A percentile compares a stretch with the other conserved stretches of the same genome.
phyloP scores from a whole-genome alignment of 2,888 invertebrate genomes.

The Rhingia campestris region DNA sequence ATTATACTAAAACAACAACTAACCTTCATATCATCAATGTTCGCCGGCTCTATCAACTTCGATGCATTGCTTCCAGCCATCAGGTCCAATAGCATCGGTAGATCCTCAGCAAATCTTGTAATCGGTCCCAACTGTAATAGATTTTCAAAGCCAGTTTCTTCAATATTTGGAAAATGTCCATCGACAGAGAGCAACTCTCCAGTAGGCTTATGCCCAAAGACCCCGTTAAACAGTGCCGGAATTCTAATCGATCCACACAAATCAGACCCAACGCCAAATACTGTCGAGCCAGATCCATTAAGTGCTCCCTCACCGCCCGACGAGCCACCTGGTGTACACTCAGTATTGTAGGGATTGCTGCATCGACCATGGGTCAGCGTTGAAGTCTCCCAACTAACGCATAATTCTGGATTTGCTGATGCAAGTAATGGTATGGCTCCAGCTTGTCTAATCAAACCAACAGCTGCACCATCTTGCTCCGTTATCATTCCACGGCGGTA shows the following conservation, averaged over 20 bases:
- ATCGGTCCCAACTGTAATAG: constrained; percentile 89
- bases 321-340: constrained; percentile 92
- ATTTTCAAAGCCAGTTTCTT: constrained; percentile 83
- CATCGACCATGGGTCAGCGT: constrained; percentile 91
- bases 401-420: constrained; percentile 94
- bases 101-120: constrained; percentile 89
- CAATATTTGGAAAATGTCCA: constrained; percentile 86
- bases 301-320: constrained; percentile 93
- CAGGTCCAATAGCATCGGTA: constrained; percentile 87
- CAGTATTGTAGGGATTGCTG: constrained; percentile 91
- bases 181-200: constrained; percentile 85
- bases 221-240: constrained; percentile 92
- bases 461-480: constrained; percentile 87
- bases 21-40: constrained; percentile 84
- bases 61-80: constrained; percentile 84
- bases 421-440: constrained; percentile 93
- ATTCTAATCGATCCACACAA: constrained; percentile 94
- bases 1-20: not conserved
- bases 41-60: constrained; percentile 83
- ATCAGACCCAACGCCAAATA: constrained; percentile 92
- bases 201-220: constrained; percentile 94
- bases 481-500: constrained; percentile 84
- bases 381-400: constrained; percentile 93
- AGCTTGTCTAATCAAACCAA: constrained; percentile 86
- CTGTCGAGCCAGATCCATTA: constrained; percentile 88